Conservation (phyloP, 2,888 invertebrate genomes). For the Dolomedes plantarius region DNA sequence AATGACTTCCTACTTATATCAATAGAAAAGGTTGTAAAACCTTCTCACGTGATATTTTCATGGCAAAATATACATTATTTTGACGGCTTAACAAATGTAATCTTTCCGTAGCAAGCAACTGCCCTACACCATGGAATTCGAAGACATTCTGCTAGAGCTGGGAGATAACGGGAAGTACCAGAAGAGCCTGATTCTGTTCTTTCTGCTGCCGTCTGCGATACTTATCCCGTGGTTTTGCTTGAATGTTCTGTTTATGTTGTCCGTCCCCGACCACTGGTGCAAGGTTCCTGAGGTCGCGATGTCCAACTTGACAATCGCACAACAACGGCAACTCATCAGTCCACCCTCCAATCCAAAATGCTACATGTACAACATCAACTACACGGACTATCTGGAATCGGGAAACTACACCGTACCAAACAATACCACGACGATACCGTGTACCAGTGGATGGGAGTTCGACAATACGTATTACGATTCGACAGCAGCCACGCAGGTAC, state of each 20-base stretch:
- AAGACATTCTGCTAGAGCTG: constrained; percentile 82
- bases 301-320: constrained; percentile 78
- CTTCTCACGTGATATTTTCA: too few species aligned
- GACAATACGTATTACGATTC: constrained; percentile 83
- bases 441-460: constrained; percentile 85
- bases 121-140: constrained; percentile 72
- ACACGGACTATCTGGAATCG: constrained; percentile 76
- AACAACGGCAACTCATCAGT: constrained; percentile 79
- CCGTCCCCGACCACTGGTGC: constrained; percentile 84
- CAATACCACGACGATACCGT: constrained; percentile 80
- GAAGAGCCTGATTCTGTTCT: constrained; percentile 85
- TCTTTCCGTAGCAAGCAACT: too few species aligned
- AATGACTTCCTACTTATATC: too few species aligned
- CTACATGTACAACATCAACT: constrained; percentile 87
- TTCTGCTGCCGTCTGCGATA: constrained; percentile 91
- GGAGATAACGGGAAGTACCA: constrained; percentile 94
- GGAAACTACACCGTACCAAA: constrained; percentile 18
- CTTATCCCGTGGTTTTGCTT: constrained; percentile 84
- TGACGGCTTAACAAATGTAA: too few species aligned
- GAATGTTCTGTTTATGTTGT: constrained; percentile 70
- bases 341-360: constrained; percentile 75
- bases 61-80: too few species aligned
- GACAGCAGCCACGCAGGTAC: constrained; percentile 88
- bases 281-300: constrained; percentile 82
- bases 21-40: too few species aligned